Base-by-base conservation (phyloP, 1,140 invertebrate species). In the Harpegnathos saltator region DNA sequence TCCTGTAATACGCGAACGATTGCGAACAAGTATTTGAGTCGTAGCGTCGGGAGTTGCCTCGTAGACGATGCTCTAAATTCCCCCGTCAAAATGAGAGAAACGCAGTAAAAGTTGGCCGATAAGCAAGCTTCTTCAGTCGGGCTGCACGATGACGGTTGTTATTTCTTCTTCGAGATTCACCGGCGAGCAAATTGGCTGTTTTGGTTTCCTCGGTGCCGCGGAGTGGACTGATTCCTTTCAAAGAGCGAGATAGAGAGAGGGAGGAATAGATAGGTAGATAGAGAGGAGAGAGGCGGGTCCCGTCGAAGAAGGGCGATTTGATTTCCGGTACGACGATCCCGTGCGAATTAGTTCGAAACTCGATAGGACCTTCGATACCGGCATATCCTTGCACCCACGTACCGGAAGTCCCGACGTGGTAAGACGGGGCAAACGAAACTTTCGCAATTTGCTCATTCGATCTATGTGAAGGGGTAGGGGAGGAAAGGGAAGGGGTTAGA, bases 401-500 rank as follows among this genome's bases (percentile, higher is more conserved):
- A 82, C 22, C 15, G 69, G 44, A 54, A 82, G 69, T 58, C 9
- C 38, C 9, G 17, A 38, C 38, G 56, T 62, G 69, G 56, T 62
- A 82, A 82, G 69, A 73, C n/a, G 26, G 44, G 68, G 12, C 44
- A 26, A 50, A 62, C 56, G 69, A 74, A 82, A 82, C 78, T 82
- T 82, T 82, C 78, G 78, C 74, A 82, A 82, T 82, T 82, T 82
- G 59, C 78, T 61, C 71, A 54, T 82, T 74, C 71, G 78, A 82
- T 44, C 69, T 61, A 74, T 33, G 9, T 7, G 7, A 7, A 7
- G 7, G 33, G 33, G 7, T 1, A 33, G 33, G 33, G 33, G 33
- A 33, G 33, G 33, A 7, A n/a, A n/a, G n/a, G n/a, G n/a, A n/a
- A 9, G 58, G 56, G 56, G 12, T 74, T 82, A 74, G 69, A 82